Percentiles rank a stretch among this genome's conserved stretches.
Evolutionary conservation across 2,113 vertebrate species (phyloP).

Genomic region (Capra hircus): DNA sequence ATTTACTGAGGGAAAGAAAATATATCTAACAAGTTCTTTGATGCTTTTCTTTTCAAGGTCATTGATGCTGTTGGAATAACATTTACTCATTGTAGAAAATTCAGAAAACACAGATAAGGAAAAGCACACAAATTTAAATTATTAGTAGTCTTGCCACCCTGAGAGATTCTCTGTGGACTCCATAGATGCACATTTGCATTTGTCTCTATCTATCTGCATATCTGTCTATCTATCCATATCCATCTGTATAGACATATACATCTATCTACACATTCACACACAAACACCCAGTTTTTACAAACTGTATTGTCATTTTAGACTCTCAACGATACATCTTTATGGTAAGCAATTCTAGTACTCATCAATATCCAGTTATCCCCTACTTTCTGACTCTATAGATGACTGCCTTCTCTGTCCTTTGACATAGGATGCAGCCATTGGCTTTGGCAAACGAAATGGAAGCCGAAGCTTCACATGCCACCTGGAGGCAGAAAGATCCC

Average conservation of each 20-base stretch:
- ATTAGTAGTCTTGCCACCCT: background rate
- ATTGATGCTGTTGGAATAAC: background rate
- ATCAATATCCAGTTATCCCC: background rate
- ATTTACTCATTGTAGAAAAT: background rate
- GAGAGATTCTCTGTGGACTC: background rate
- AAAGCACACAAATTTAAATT: background rate
- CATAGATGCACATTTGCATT: no score
- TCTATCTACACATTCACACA: background rate
- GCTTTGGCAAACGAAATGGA: background rate
- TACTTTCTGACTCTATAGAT: background rate
- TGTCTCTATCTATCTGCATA: background rate
- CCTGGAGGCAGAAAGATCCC: background rate
- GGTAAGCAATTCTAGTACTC: background rate
- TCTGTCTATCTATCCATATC: background rate
- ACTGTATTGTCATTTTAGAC: background rate
- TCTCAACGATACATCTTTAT: background rate
- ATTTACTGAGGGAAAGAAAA: constrained; percentile 3
- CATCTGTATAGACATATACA: background rate
- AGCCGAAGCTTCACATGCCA: background rate
- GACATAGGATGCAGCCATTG: background rate
- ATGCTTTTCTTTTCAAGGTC: background rate
- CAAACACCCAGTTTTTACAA: background rate
- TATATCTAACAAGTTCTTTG: background rate
- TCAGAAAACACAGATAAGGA: background rate
- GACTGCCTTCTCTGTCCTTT: background rate